Percentiles rank a stretch among this genome's conserved stretches.
phyloP scores from a whole-genome alignment of 2,113 vertebrate species.

The Callipepla squamata region DNA sequence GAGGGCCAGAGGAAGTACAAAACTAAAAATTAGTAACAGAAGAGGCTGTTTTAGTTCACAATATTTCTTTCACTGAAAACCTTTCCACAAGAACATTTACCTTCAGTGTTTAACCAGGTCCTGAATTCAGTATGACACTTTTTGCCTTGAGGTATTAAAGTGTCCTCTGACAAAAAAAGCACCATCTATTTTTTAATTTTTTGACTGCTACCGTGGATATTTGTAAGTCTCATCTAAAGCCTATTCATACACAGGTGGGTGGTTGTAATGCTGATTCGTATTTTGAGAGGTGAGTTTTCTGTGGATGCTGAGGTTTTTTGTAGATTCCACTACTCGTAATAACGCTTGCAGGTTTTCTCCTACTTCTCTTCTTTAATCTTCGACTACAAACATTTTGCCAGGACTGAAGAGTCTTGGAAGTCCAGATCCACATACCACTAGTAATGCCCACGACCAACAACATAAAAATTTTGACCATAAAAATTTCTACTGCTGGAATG shows the following conservation, averaged over 20 bases:
- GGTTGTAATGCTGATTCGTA: constrained; percentile 85
- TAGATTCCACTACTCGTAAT: constrained; percentile 87
- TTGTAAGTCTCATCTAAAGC: neutral
- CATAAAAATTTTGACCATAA: constrained; percentile 98
- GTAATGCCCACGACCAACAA: constrained; percentile 95
- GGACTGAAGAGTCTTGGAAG: constrained; percentile 95
- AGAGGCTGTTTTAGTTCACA: neutral
- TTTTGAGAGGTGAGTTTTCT: constrained; percentile 87
- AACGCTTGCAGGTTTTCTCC: constrained; percentile 90
- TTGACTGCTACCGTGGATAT: neutral
- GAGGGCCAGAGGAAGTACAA: neutral
- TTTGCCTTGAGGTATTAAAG: constrained; percentile 24
- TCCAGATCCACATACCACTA: constrained; percentile 99
- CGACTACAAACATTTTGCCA: constrained; percentile 95
- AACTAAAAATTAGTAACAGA: constrained; percentile 51
- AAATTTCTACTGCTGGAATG: constrained; percentile 94
- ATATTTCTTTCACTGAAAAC: constrained; percentile 33
- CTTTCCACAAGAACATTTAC: neutral
- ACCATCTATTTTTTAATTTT: constrained; percentile 16
- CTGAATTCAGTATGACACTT: constrained; percentile 38
- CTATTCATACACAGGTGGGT: constrained; percentile 89
- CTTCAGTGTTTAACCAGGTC: constrained; percentile 43
- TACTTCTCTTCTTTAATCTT: constrained; percentile 86
- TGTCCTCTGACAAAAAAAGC: constrained; percentile 10
- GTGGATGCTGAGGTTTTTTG: constrained; percentile 90